Percentiles rank a stretch among this genome's conserved stretches.
These are phyloP conservation scores for Scophthalmus maximus DNA, from an alignment of 2,113 vertebrate species.

Conservation along the genomic window DNA sequence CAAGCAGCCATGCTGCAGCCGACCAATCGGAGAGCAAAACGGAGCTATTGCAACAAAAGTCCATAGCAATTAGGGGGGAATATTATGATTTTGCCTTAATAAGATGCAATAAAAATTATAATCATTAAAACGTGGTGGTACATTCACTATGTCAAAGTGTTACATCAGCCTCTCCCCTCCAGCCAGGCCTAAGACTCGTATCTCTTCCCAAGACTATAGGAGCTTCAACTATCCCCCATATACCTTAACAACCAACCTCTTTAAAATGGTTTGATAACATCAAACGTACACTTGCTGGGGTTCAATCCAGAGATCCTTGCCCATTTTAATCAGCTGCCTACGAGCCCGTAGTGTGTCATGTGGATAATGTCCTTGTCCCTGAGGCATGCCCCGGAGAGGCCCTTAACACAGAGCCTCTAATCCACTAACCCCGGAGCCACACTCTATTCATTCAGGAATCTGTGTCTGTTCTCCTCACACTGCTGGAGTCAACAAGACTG, in stretches of 20 bases:
- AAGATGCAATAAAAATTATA: slow-evolving; percentile 56
- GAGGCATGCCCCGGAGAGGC: slow-evolving; percentile 68
- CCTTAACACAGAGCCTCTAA: slow-evolving; percentile 75
- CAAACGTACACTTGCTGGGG: slow-evolving; percentile 66
- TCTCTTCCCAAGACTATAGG: slow-evolving; percentile 57
- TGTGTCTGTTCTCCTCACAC: slow-evolving; percentile 65
- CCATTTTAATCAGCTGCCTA: slow-evolving; percentile 77
- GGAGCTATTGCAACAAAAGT: slow-evolving; percentile 47
- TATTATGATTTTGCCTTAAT: slow-evolving; percentile 49
- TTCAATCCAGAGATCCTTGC: slow-evolving; percentile 69
- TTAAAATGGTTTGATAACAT: slow-evolving; percentile 79
- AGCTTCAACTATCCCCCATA: slow-evolving; percentile 64
- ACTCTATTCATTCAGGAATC: slow-evolving; percentile 70
- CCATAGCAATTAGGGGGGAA: slow-evolving; percentile 52
- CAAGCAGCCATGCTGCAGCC: slow-evolving; percentile 28
- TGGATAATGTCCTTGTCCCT: slow-evolving; percentile 82
- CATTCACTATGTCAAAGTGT: slow-evolving; percentile 60
- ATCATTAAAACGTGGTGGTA: slow-evolving; percentile 50
- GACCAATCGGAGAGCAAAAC: slow-evolving; percentile 47
- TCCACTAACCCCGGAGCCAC: slow-evolving; percentile 73
- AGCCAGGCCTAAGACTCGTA: slow-evolving; percentile 61
- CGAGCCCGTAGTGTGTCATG: slow-evolving; percentile 75
- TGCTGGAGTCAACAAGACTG: slow-evolving; percentile 72
- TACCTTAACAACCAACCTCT: slow-evolving; percentile 75
- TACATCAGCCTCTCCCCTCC: slow-evolving; percentile 76